Conservation (phyloP, 2,113 vertebrate genomes). For the Stercorarius parasiticus region DNA sequence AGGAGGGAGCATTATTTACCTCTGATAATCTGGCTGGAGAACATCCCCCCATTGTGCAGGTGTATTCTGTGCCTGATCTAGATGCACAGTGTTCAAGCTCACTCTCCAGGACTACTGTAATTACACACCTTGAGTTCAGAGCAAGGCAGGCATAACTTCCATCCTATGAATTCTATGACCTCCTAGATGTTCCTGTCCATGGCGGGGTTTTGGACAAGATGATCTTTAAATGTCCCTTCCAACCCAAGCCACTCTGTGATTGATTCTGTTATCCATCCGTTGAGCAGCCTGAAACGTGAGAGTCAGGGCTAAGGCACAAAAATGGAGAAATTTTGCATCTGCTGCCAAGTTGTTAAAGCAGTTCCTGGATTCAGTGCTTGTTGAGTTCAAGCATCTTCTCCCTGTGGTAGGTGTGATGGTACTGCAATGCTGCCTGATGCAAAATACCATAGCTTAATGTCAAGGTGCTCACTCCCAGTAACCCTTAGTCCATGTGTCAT, state of each 20-base stretch:
- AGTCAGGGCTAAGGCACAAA: background rate
- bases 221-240: background rate
- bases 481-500: background rate
- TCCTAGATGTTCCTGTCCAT: background rate
- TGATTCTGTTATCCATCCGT: background rate
- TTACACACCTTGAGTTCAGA: background rate
- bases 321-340: background rate
- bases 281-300: background rate
- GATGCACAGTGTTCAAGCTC: background rate
- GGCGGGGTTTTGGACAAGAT: fast-evolving
- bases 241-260: background rate
- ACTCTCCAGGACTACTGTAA: background rate
- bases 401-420: background rate
- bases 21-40: background rate
- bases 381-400: background rate
- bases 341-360: background rate
- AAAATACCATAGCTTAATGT: background rate
- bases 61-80: background rate
- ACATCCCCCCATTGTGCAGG: background rate
- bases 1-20: background rate
- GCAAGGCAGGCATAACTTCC: background rate
- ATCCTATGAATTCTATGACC: background rate
- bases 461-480: background rate
- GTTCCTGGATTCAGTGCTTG: fast-evolving
- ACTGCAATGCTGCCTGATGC: background rate